Percentiles rank a stretch among this genome's conserved stretches.
Evolutionary conservation across 1,140 invertebrate genomes (phyloP).

Genomic region (Micrasema longulum): DNA sequence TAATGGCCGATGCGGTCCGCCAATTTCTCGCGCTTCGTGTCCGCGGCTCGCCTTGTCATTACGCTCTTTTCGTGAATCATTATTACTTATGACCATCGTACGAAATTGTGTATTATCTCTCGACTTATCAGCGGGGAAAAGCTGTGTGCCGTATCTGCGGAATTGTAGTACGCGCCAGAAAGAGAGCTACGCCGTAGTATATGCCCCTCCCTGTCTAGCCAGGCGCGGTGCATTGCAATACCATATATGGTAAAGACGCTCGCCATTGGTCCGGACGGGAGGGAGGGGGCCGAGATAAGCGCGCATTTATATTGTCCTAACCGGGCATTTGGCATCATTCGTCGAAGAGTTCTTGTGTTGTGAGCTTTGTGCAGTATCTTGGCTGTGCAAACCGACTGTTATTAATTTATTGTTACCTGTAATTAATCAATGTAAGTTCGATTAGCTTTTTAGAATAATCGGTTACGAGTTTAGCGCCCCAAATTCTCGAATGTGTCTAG

Average conservation of each 20-base stretch:
- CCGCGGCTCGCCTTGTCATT: constrained; percentile 22
- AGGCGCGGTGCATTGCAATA: constrained; percentile 58
- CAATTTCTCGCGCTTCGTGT: constrained; percentile 10
- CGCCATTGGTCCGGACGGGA: constrained; percentile 57
- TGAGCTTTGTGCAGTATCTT: constrained; percentile 43
- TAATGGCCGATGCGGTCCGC: constrained; percentile 29
- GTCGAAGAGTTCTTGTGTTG: constrained; percentile 40
- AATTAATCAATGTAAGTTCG: constrained; percentile 49
- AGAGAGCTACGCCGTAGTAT: constrained; percentile 16
- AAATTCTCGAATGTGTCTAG: constrained; percentile 6
- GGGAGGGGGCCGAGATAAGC: constrained; percentile 53
- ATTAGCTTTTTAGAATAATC: constrained; percentile 12
- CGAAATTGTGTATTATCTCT: constrained; percentile 37
- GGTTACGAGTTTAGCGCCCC: constrained; percentile 3
- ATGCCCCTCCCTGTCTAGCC: constrained; percentile 12
- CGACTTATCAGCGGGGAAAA: constrained; percentile 29
- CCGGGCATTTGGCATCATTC: constrained; percentile 45
- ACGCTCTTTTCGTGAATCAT: constrained; percentile 36
- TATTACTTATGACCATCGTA: too few relatives aligned
- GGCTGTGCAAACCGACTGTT: constrained; percentile 47
- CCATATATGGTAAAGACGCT: constrained; percentile 63
- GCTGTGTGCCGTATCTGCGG: constrained; percentile 19
- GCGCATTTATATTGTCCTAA: constrained; percentile 49
- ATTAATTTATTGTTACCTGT: constrained; percentile 45
- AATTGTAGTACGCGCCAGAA: neutral